Conservation (phyloP, 1,140 invertebrate species). For the Trichonephila clavata region DNA sequence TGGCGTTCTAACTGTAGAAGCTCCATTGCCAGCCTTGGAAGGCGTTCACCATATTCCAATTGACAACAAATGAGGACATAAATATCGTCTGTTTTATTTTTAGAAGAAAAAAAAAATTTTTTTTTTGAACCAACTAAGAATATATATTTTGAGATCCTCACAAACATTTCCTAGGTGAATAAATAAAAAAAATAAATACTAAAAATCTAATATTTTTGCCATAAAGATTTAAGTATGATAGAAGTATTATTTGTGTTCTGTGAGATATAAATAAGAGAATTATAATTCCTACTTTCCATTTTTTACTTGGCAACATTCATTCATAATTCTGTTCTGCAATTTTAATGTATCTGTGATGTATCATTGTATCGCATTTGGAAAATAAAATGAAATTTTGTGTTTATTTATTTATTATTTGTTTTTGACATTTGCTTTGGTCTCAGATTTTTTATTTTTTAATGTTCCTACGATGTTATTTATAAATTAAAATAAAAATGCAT, state of each 20-base stretch:
- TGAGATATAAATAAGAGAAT: background rate
- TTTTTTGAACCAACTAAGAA: background rate
- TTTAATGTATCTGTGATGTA: conserved; percentile 1
- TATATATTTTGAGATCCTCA: background rate
- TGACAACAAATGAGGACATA: conserved; percentile 85
- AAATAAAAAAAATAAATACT: background rate
- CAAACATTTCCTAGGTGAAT: background rate
- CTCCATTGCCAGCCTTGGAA: conserved; percentile 90
- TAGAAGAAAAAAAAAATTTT: background rate
- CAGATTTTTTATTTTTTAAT: too few relatives aligned
- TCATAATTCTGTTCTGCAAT: background rate
- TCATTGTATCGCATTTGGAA: conserved; percentile 11
- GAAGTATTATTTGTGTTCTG: background rate
- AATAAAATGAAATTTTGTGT: conserved; percentile 17
- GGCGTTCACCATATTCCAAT: conserved; percentile 89
- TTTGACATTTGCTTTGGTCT: too few relatives aligned
- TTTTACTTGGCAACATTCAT: background rate
- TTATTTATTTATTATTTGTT: background rate
- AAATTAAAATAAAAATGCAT: background rate
- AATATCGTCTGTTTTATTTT: background rate
- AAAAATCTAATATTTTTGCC: background rate
- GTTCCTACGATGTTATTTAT: background rate
- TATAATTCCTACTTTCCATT: background rate
- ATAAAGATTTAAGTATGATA: background rate
- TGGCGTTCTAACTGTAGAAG: conserved; percentile 95